These are phyloP conservation scores for Adelosebastes latens DNA, from an alignment of 2,797 vertebrate species.

Conservation along the genomic window DNA sequence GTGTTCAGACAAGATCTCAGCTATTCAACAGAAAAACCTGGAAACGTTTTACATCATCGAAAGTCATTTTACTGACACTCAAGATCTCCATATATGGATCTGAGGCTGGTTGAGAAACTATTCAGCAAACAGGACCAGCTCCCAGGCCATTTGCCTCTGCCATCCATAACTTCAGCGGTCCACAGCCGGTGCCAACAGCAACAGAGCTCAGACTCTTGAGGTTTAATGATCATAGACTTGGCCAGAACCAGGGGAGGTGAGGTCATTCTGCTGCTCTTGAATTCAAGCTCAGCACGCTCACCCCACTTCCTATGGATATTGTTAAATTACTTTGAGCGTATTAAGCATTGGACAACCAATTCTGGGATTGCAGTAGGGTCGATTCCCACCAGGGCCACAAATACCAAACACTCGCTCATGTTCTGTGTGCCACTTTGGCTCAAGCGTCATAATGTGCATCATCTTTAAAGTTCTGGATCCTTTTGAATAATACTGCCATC, in stretches of 20 bases:
- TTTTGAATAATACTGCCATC: background rate
- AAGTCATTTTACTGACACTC: conserved; percentile 16
- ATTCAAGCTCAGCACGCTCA: background rate
- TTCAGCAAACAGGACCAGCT: conserved; percentile 31
- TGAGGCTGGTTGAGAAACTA: conserved; percentile 19
- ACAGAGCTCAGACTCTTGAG: conserved; percentile 40
- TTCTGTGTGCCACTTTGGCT: background rate
- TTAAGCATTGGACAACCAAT: background rate
- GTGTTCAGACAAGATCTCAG: background rate
- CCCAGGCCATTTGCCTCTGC: conserved; percentile 32
- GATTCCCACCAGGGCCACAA: background rate
- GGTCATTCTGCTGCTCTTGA: conserved; percentile 29
- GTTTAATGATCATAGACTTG: conserved; percentile 40
- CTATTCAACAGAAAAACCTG: conserved; percentile 4
- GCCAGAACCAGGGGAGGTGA: conserved; percentile 37
- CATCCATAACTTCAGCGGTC: conserved; percentile 45
- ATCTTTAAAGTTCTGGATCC: background rate
- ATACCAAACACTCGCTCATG: background rate
- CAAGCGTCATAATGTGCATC: background rate
- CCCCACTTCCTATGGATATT: background rate
- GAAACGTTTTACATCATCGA: conserved; percentile 4
- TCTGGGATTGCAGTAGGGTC: background rate
- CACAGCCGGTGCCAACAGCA: conserved; percentile 48
- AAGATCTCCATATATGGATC: conserved; percentile 47
- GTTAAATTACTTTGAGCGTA: background rate